These are phyloP conservation scores for Limnephilus lunatus DNA, from an alignment of 2,888 invertebrate genomes.

Conservation along the genomic window DNA sequence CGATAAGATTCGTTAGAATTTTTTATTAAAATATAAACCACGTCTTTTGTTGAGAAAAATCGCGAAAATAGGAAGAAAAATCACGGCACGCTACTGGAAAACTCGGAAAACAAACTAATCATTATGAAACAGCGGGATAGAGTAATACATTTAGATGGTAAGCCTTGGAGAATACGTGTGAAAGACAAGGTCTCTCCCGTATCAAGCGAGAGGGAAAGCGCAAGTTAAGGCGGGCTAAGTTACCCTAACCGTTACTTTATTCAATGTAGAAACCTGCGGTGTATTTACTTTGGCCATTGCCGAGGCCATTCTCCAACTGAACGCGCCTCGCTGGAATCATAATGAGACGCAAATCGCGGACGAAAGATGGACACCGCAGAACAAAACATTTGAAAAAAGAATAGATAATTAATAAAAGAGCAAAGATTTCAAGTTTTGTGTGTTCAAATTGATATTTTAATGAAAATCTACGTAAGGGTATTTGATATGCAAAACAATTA, in stretches of 20 bases:
- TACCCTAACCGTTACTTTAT: constrained; percentile 41
- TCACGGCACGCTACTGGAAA: background rate
- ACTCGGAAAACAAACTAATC: background rate
- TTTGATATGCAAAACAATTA: background rate
- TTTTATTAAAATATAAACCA: background rate
- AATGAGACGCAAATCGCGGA: background rate
- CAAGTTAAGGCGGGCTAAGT: constrained; percentile 32
- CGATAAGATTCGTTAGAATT: background rate
- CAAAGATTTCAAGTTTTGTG: background rate
- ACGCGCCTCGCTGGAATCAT: constrained; percentile 33
- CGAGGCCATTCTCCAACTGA: constrained; percentile 19
- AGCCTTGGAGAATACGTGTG: background rate
- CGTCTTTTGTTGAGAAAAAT: background rate
- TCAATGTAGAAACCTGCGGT: constrained; percentile 38
- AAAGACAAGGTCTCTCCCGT: background rate
- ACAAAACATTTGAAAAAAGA: background rate
- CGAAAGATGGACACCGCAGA: background rate
- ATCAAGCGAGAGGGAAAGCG: constrained; percentile 8
- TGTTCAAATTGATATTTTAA: background rate
- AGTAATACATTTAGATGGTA: background rate
- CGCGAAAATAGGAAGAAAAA: background rate
- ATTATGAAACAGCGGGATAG: background rate
- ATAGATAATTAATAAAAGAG: background rate
- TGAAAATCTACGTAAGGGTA: background rate
- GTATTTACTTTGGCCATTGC: constrained; percentile 31